Conservation (phyloP, 2,113 vertebrate genomes). For the Oreochromis spilurus region DNA sequence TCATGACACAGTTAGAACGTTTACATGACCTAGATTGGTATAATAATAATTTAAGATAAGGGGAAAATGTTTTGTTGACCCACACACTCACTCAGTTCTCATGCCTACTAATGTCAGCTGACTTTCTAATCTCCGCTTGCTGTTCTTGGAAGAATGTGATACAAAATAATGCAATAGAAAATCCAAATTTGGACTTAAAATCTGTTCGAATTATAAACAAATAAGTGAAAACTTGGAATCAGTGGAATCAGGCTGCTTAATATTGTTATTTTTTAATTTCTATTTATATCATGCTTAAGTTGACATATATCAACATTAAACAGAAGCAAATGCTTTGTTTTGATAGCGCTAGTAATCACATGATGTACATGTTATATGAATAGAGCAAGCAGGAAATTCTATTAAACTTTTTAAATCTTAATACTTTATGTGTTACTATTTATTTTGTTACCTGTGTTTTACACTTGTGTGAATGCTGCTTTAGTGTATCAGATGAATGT, state of each 20-base stretch:
- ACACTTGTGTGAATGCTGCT: not conserved
- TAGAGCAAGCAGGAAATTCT: not conserved
- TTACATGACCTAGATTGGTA: not conserved
- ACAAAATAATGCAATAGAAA: not conserved
- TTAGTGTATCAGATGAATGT: conserved; percentile 15
- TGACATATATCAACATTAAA: not conserved
- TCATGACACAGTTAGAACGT: not conserved
- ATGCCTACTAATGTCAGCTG: not conserved
- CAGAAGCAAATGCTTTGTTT: not conserved
- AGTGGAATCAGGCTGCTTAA: not conserved
- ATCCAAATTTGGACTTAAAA: not conserved
- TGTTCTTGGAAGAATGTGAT: not conserved
- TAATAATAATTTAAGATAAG: not conserved
- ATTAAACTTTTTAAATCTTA: not conserved
- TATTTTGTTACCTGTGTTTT: conserved; percentile 20
- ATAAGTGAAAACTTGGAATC: not conserved
- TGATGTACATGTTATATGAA: not conserved
- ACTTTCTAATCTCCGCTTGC: not conserved
- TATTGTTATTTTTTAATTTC: not conserved
- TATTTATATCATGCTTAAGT: not conserved
- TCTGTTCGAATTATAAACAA: not conserved
- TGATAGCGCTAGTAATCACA: not conserved
- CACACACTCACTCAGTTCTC: not conserved
- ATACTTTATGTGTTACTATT: conserved; percentile 12
- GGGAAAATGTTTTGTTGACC: not conserved